These are phyloP conservation scores for Kryptolebias marmoratus DNA, from an alignment of 2,113 vertebrate species.

Conservation along the genomic window DNA sequence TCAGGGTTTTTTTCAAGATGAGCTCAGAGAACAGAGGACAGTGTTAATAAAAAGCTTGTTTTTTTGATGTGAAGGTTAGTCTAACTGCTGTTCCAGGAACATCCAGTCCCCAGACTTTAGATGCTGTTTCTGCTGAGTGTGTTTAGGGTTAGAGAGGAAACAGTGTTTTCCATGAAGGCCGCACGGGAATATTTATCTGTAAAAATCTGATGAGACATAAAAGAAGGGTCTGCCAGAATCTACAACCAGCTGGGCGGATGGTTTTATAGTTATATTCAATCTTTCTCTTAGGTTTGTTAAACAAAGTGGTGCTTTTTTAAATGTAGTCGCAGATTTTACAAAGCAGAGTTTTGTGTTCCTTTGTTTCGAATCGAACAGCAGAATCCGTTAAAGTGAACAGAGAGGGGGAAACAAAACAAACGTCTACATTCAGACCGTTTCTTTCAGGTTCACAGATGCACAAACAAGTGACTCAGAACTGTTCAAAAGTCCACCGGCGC, in stretches of 20 bases:
- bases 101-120: too few relatives aligned
- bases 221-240: background rate
- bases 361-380: background rate
- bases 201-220: background rate
- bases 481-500: constrained; percentile 62
- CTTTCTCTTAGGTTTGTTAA: background rate
- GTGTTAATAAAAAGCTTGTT: background rate
- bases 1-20: background rate
- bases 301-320: background rate
- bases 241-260: background rate
- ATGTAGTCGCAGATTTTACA: too few relatives aligned
- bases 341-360: background rate
- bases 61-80: too few relatives aligned
- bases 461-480: constrained; percentile 20
- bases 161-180: too few relatives aligned
- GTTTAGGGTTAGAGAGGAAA: too few relatives aligned
- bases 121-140: too few relatives aligned
- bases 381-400: background rate
- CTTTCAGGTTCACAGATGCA: background rate
- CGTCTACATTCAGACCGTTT: background rate
- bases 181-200: background rate
- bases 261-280: too few relatives aligned
- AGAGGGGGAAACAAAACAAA: background rate
- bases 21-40: background rate
- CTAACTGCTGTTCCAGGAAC: too few relatives aligned